phyloP scores from a whole-genome alignment of 2,113 vertebrate genomes.

The Dicentrarchus labrax region DNA sequence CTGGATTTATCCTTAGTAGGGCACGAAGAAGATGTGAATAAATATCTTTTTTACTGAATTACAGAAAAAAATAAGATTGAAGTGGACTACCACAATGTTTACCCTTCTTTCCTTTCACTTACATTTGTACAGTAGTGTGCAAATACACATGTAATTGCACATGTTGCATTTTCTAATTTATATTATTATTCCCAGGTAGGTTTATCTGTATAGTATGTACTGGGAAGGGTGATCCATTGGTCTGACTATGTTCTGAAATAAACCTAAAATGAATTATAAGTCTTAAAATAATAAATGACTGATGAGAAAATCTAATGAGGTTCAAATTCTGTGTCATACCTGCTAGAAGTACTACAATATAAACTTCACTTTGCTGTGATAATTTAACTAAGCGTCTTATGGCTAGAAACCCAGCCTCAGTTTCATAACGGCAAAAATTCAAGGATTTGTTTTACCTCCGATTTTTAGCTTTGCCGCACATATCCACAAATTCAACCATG shows the following conservation, averaged over 20 bases:
- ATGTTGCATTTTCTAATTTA: background rate
- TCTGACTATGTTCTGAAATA: background rate
- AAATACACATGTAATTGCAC: background rate
- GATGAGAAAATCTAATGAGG: background rate
- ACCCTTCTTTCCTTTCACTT: background rate
- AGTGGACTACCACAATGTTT: background rate
- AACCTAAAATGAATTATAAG: background rate
- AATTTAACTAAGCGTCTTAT: background rate
- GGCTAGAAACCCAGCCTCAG: background rate
- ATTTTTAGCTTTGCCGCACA: constrained; percentile 32
- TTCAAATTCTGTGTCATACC: background rate
- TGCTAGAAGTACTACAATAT: background rate
- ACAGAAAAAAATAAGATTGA: background rate
- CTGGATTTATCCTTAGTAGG: background rate
- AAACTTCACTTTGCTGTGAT: background rate
- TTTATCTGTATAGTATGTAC: background rate
- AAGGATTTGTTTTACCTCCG: constrained; percentile 6
- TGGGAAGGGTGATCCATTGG: background rate
- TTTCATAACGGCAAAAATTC: constrained; percentile 18
- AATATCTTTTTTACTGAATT: too few relatives aligned
- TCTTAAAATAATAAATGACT: constrained; percentile 3
- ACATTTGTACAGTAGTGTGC: background rate
- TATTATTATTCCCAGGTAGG: background rate
- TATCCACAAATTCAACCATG: constrained; percentile 49
- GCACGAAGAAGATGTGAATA: too few relatives aligned